phyloP scores from a whole-genome alignment of 2,113 vertebrate species.

The Tyrannus savana region DNA sequence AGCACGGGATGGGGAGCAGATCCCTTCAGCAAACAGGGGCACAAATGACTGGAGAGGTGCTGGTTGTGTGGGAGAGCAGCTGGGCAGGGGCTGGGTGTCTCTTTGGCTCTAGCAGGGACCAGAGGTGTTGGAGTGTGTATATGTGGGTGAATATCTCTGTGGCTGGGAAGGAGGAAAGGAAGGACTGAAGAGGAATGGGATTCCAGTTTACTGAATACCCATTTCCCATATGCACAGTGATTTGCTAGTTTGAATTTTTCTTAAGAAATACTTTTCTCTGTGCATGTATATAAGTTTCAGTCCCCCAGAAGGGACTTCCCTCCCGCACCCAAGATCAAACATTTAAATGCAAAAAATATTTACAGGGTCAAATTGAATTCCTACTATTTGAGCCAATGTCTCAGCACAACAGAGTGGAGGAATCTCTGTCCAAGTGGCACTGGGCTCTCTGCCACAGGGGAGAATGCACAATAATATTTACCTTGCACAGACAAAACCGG shows the following conservation, averaged over 20 bases:
- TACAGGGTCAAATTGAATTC: background rate
- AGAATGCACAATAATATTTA: background rate
- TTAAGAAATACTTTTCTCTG: background rate
- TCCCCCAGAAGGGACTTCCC: background rate
- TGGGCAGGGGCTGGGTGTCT: accelerated
- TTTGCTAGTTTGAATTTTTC: background rate
- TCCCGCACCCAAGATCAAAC: accelerated
- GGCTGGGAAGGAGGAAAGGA: background rate
- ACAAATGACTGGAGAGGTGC: background rate
- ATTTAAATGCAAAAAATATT: background rate
- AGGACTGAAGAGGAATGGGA: background rate
- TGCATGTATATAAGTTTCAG: background rate
- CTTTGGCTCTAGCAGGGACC: background rate
- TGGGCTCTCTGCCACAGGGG: background rate
- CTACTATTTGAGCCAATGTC: background rate
- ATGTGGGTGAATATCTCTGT: background rate
- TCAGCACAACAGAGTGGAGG: background rate
- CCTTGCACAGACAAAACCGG: background rate
- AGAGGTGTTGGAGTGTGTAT: background rate
- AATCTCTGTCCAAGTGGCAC: background rate
- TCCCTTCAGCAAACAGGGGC: background rate
- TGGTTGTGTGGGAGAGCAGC: background rate
- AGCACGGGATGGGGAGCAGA: background rate
- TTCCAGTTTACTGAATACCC: background rate
- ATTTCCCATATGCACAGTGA: background rate